Conservation (phyloP, 2,113 vertebrate species). For the Apeltes quadracus region DNA sequence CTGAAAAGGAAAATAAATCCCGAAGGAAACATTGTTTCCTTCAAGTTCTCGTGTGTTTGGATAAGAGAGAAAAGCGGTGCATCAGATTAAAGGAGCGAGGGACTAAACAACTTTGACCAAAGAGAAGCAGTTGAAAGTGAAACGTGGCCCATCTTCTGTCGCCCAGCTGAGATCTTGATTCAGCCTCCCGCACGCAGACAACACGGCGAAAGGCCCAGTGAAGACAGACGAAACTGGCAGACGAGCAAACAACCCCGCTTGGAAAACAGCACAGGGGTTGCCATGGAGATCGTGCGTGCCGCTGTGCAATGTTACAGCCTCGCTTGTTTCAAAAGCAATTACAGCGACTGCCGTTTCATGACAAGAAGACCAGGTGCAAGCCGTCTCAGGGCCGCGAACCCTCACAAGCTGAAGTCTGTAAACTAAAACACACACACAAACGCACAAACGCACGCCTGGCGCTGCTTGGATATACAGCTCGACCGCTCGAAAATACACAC, state of each 20-base stretch:
- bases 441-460: conserved; percentile 57
- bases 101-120: conserved; percentile 18
- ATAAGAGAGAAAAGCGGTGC: conserved; percentile 18
- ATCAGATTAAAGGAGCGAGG: conserved; percentile 36
- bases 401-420: conserved; percentile 37
- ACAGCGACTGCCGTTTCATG: conserved; percentile 58
- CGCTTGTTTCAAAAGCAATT: conserved; percentile 59
- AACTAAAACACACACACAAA: conserved; percentile 62
- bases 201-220: neutral
- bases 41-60: conserved; percentile 23
- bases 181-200: conserved; percentile 12
- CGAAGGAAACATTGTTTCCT: neutral
- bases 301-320: conserved; percentile 49
- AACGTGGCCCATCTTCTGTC: neutral
- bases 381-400: conserved; percentile 35
- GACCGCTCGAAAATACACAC: conserved; percentile 37
- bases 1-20: conserved; percentile 19
- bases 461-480: conserved; percentile 40
- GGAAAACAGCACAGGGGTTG: conserved; percentile 30
- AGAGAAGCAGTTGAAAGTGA: neutral
- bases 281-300: conserved; percentile 35
- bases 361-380: conserved; percentile 62
- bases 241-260: conserved; percentile 11
- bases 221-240: conserved; percentile 12
- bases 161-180: conserved; percentile 6